Conservation (phyloP, 2,888 invertebrate species). For the Empis stercorea region DNA sequence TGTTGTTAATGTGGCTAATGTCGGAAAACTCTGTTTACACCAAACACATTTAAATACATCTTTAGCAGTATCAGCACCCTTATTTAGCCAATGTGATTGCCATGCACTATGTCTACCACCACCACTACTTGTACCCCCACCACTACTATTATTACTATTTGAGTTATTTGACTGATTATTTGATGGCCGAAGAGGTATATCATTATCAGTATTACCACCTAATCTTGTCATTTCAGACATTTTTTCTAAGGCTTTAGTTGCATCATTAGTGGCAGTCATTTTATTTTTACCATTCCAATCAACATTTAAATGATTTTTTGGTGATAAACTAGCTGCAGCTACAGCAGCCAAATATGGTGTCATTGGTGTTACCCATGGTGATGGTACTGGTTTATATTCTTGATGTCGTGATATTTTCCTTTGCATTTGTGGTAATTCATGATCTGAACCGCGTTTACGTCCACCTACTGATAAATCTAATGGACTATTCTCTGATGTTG, state of each 20-base stretch:
- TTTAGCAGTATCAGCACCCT: constrained; percentile 87
- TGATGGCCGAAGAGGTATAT: constrained; percentile 11
- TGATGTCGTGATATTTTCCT: constrained; percentile 52
- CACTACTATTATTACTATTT: constrained; percentile 9
- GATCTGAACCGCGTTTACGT: constrained; percentile 57
- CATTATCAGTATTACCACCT: constrained; percentile 48
- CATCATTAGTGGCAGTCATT: constrained; percentile 53
- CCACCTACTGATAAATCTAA: constrained; percentile 69
- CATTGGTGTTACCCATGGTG: constrained; percentile 68
- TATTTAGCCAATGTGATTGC: constrained; percentile 97
- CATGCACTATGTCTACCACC: constrained; percentile 77
- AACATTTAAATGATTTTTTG: constrained; percentile 49
- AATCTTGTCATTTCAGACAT: constrained; percentile 82
- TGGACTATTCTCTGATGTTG: constrained; percentile 38
- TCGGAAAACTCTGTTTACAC: constrained; percentile 95
- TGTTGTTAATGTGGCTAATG: constrained; percentile 83
- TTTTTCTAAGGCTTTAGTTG: constrained; percentile 78
- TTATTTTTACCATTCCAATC: constrained; percentile 61
- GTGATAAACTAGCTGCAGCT: constrained; percentile 63
- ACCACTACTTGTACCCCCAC: constrained; percentile 9
- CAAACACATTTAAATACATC: constrained; percentile 96
- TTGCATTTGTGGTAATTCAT: constrained; percentile 44
- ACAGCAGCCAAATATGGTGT: constrained; percentile 71
- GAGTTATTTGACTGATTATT: constrained; percentile 8
- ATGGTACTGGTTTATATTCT: constrained; percentile 56